A percentile compares a stretch with the other conserved stretches of the same genome.
Evolutionary conservation across 2,113 vertebrate species (phyloP).

Genomic region (Erpornis zantholeuca): DNA sequence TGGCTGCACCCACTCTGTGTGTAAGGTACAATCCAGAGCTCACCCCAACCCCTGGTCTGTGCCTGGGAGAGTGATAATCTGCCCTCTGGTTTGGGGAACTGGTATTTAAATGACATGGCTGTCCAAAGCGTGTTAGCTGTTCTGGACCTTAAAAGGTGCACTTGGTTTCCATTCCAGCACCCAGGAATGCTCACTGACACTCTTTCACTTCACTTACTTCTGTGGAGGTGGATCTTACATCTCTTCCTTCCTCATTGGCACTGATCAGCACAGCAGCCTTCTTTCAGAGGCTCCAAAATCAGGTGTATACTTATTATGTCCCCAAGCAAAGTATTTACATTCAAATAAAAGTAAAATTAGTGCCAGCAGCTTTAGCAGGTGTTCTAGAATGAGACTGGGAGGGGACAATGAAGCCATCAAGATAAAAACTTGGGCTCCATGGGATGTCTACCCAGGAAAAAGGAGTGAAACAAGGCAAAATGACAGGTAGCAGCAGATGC

Average conservation of each 20-base stretch:
- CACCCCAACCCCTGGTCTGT: not conserved
- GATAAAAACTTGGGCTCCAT: not conserved
- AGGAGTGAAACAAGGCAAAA: not conserved
- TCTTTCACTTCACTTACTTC: not conserved
- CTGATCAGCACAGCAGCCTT: not conserved
- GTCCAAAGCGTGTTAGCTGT: not conserved
- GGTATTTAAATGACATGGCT: not conserved
- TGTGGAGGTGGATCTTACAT: not conserved
- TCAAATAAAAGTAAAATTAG: constrained; percentile 25
- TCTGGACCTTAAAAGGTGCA: not conserved
- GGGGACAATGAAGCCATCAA: not conserved
- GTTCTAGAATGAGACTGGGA: not conserved
- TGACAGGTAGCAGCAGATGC: constrained; percentile 8
- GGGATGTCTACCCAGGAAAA: constrained; percentile 3
- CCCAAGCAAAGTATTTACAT: not conserved
- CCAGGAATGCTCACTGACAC: rapidly evolving
- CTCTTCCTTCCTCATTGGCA: not conserved
- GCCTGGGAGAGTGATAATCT: not conserved
- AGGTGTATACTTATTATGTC: not conserved
- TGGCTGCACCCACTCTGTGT: not conserved
- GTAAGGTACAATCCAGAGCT: not conserved
- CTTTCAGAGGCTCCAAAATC: not conserved
- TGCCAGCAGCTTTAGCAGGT: not conserved
- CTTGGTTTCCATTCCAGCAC: not conserved
- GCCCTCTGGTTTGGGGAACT: not conserved